Percentiles rank a stretch among this genome's conserved stretches.
Evolutionary conservation across 2,888 invertebrate species (phyloP).

Genomic region (Cerceris ruficornis): DNA sequence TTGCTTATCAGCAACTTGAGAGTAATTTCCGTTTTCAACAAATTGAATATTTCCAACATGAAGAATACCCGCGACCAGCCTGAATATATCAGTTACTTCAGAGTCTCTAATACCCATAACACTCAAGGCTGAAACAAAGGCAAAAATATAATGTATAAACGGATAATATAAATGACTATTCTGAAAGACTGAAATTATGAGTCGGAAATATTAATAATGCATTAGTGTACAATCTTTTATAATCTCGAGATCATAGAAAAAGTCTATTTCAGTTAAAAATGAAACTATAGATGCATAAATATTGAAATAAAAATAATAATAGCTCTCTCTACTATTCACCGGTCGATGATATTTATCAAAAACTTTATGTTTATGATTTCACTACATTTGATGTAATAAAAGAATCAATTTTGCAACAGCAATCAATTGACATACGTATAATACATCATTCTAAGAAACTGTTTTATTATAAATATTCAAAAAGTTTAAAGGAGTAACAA

Average conservation of each 20-base stretch:
- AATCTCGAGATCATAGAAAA: background rate
- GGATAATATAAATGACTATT: background rate
- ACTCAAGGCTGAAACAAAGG: conserved; percentile 83
- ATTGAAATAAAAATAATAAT: no score
- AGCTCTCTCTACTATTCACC: no score
- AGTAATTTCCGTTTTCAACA: conserved; percentile 83
- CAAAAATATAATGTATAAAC: conserved; percentile 27
- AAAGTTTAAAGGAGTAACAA: no score
- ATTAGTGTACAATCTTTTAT: background rate
- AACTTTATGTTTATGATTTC: no score
- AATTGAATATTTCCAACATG: conserved; percentile 86
- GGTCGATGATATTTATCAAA: no score
- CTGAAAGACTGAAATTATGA: no score
- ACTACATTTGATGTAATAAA: no score
- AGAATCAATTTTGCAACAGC: no score
- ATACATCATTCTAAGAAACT: no score
- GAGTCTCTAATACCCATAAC: conserved; percentile 84
- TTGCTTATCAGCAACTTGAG: conserved; percentile 83
- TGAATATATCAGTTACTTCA: conserved; percentile 83
- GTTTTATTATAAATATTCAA: no score
- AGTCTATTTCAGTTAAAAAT: background rate
- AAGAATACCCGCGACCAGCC: conserved; percentile 84
- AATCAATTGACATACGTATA: no score
- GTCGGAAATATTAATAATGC: no score
- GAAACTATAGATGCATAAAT: background rate